A percentile compares a stretch with the other conserved stretches of the same genome.
phyloP scores from a whole-genome alignment of 2,797 vertebrate genomes.

The Alfaro cultratus region DNA sequence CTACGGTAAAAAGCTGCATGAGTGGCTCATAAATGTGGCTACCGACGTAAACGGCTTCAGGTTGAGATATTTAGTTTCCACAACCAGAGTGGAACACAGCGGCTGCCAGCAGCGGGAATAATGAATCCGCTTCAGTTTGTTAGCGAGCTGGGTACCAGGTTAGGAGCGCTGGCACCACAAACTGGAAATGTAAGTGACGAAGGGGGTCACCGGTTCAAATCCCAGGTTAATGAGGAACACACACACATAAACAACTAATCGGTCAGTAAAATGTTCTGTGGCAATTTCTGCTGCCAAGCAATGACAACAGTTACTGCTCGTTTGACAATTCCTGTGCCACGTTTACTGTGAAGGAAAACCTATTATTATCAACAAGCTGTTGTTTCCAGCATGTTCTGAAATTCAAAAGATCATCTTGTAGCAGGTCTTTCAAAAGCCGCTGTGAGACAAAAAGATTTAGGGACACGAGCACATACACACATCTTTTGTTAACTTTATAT shows the following conservation, averaged over 20 bases:
- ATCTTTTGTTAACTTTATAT: background rate
- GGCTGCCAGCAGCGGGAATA: slow-evolving; percentile 50
- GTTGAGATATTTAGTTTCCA: slow-evolving; percentile 63
- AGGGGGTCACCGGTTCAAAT: slow-evolving; percentile 59
- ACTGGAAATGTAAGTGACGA: slow-evolving; percentile 55
- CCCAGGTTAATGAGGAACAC: slow-evolving; percentile 62
- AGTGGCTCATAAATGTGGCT: slow-evolving; percentile 62
- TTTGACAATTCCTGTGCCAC: background rate
- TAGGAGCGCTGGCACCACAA: slow-evolving; percentile 46
- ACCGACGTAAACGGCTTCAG: slow-evolving; percentile 54
- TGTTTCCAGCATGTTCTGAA: background rate
- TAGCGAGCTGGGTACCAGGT: slow-evolving; percentile 49
- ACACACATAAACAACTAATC: slow-evolving; percentile 18
- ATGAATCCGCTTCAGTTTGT: slow-evolving; percentile 56
- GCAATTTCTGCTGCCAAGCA: slow-evolving; percentile 2
- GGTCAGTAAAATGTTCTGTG: slow-evolving; percentile 19
- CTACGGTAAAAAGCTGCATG: slow-evolving; percentile 47
- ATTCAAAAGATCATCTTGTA: background rate
- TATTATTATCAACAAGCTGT: background rate
- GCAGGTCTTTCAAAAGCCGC: background rate
- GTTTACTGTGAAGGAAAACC: background rate
- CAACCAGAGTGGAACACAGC: slow-evolving; percentile 35
- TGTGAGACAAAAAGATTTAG: background rate
- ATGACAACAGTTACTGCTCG: background rate
- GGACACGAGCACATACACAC: background rate